Evolutionary conservation across 2,797 vertebrate genomes (phyloP), one percentile per base, ranked within the genome.

Genomic region (Schizothorax lantsangensis): DNA sequence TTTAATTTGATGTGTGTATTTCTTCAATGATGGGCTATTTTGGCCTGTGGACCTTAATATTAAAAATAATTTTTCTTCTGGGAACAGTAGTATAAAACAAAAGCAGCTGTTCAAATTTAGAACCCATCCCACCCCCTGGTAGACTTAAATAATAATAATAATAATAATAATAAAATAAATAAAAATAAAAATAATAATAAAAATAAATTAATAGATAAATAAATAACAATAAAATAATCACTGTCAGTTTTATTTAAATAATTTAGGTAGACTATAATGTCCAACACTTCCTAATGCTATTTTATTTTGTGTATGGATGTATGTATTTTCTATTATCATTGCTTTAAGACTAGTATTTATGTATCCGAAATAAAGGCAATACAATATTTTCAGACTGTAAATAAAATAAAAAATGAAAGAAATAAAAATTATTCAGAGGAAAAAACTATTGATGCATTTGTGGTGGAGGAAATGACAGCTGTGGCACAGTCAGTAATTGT

Each of bases 1-100:
- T 90, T 47, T 84, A 64, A 47, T 64, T n/a, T 2, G 4, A 57
- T 57, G 6, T 78, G 19, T 78, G 19, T n/a, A 2, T 57, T 54
- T 57, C 6, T 36, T 57, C 19, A 78, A 4, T 15, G 7, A 54
- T 15, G 75, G 52, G 75, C 36, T 15, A 14, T 59, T 78, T 36
- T 40, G 3, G 52, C 3, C 6, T 36, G 21, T 23, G 11, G 19
- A 78, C 33, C 30, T 23, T 15, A 23, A 78, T 38, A 6, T 36
- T 36, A n/a, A 7, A 77, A 36, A 52, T 21, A 1, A 36, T 15
- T 30, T 30, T 30, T 30, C 30, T 30, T 30, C 30, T 30, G 30
- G 30, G 30, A 30, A 30, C 30, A 30, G 30, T 30, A 30, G 30
- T 30, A 30, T 30, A 30, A 30, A 30, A 30, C 30, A 30, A 30